Evolutionary conservation across 2,797 vertebrate genomes (phyloP).

Genomic region (Valencia hispanica): DNA sequence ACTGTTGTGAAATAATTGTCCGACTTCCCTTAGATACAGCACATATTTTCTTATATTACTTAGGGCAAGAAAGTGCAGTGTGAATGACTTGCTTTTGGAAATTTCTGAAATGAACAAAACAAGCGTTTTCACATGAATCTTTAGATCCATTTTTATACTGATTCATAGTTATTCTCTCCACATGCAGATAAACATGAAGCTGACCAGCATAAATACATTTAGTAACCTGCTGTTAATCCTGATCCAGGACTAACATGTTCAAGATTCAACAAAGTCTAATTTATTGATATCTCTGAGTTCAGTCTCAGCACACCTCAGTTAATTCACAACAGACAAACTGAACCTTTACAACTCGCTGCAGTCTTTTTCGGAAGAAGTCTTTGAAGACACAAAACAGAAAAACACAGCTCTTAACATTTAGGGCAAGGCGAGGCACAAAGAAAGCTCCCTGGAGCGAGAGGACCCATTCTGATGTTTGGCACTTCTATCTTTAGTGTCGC

Average conservation of each 20-base stretch:
- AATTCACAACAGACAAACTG: neutral
- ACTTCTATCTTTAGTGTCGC: neutral
- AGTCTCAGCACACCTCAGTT: neutral
- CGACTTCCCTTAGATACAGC: neutral
- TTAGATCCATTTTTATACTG: neutral
- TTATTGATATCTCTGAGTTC: neutral
- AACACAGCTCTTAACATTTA: neutral
- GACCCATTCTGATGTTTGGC: neutral
- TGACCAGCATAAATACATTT: neutral
- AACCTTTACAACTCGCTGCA: neutral
- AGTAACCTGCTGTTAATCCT: neutral
- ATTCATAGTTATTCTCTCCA: neutral
- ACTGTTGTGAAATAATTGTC: neutral
- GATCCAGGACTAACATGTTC: neutral
- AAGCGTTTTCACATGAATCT: neutral
- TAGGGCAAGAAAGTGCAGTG: neutral
- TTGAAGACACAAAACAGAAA: neutral
- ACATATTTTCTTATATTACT: neutral
- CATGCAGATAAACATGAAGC: neutral
- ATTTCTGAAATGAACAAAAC: neutral
- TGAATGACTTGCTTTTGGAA: neutral
- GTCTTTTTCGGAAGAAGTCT: neutral
- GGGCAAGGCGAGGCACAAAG: neutral
- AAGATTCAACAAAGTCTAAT: neutral
- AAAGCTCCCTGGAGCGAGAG: neutral